Base-by-base conservation (phyloP, 2,113 vertebrate genomes). In the Zosterops lateralis region DNA sequence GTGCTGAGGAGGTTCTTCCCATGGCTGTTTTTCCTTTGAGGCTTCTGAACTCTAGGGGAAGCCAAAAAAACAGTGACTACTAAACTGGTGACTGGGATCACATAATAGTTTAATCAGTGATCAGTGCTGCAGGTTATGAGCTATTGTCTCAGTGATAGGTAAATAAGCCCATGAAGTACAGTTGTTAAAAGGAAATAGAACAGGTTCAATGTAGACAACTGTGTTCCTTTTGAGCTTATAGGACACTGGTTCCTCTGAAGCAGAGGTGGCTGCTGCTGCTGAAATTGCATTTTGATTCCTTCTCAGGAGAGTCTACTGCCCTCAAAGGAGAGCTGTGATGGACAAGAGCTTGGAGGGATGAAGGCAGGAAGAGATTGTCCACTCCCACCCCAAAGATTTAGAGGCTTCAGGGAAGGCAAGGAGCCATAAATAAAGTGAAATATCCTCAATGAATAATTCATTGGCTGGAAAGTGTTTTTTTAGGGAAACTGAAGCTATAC, bases 371-470 rank as follows among this genome's bases (percentile, higher is more conserved):
- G 61, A 84, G 34, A 73, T 64, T 65, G 72, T 68, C 50, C 0
- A 2, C 48, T 87, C 50, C 57, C 71, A 42, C 53, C 58, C n/a
- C 57, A 28, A 76, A 81, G 91, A 89, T 84, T 91, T 87, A 91
- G 57, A 88, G 77, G 64, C 71, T 93, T 45, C 83, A 74, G 67
- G 60, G 68, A 86, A 74, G 88, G 67, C 36, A 1, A 34, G 34
- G 61, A 87, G 79, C 92, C 92, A 91, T 57, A 78, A 74, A 57
- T 90, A 81, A 91, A 93, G 88, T 72, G 84, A 89, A 94, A 93
- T 90, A 92, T 80, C 93, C 79, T 95, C 83, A 74, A 72, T 95
- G 80, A 90, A 90, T 94, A 95, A 95, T 90, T 95, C 78, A 94
- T 95, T 86, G 79, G 60, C 75, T 84, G 66, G 54, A 75, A 90